These are phyloP conservation scores for Sebastiscus tertius DNA, from an alignment of 2,797 vertebrate genomes.

Conservation along the genomic window DNA sequence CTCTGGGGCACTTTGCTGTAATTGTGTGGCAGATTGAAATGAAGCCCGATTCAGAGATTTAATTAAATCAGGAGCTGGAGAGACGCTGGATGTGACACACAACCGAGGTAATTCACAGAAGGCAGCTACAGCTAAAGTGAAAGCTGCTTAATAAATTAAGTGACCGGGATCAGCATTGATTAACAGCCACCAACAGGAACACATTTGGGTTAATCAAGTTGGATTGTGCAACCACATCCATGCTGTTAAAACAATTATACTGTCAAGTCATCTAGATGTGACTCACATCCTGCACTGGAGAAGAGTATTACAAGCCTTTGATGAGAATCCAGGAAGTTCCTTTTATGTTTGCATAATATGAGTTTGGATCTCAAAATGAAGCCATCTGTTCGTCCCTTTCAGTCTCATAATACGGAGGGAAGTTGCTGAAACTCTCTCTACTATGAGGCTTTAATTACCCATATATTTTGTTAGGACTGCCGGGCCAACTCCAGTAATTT, in stretches of 20 bases:
- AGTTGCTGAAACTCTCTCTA: conserved; percentile 13
- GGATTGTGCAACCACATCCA: conserved; percentile 1
- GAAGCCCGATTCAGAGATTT: conserved; percentile 71
- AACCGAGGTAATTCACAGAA: conserved; percentile 32
- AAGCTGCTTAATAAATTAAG: conserved; percentile 45
- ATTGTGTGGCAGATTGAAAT: conserved; percentile 74
- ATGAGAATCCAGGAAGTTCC: conserved; percentile 36
- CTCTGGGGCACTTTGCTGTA: conserved; percentile 73
- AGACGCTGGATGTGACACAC: conserved; percentile 51
- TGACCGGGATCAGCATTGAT: conserved; percentile 30
- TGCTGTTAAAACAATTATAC: neutral
- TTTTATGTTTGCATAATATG: conserved; percentile 36
- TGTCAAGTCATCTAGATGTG: conserved; percentile 5
- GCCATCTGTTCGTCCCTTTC: conserved; percentile 55
- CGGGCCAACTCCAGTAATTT: conserved; percentile 10
- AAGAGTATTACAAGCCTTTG: conserved; percentile 26
- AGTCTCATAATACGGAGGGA: conserved; percentile 17
- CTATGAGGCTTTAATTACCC: conserved; percentile 38
- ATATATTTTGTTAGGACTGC: conserved; percentile 37
- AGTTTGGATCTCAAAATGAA: conserved; percentile 47
- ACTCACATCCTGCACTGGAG: conserved; percentile 33
- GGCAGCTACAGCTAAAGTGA: conserved; percentile 20
- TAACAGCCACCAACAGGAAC: neutral
- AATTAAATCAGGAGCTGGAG: conserved; percentile 75
- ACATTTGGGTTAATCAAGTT: conserved; percentile 12